Conservation (phyloP, 92 coral and sea anemone genomes). For the Umimayanthus kanabou region DNA sequence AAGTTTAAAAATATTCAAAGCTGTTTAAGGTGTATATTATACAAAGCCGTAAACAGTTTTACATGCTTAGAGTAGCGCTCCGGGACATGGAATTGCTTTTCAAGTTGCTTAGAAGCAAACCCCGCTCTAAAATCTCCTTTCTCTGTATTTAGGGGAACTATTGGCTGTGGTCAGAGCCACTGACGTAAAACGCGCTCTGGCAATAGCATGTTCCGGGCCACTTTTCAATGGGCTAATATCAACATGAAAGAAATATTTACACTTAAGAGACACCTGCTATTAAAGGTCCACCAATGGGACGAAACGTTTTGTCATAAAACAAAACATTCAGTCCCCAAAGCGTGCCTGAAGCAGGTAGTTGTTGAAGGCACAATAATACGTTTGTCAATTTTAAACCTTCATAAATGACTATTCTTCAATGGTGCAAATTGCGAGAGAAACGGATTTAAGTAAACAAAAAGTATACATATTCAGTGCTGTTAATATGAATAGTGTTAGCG, state of each 20-base stretch:
- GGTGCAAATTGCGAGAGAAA: neutral
- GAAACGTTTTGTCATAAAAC: neutral
- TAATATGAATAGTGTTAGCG: neutral
- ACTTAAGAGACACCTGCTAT: conserved; percentile 9
- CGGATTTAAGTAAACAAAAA: neutral
- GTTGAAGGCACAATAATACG: neutral
- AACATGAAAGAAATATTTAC: conserved; percentile 12
- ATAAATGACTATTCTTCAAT: neutral
- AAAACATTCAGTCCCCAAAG: neutral
- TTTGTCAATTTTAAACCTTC: neutral
- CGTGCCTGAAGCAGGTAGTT: neutral
- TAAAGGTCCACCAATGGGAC: neutral
- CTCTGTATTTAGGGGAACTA: neutral
- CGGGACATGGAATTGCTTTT: neutral
- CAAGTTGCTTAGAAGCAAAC: conserved; percentile 22
- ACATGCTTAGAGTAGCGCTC: neutral
- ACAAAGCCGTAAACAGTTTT: neutral
- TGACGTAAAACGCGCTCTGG: neutral
- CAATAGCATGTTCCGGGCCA: neutral
- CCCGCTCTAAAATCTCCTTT: neutral
- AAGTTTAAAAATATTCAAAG: conserved; percentile 18
- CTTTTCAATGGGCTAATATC: neutral
- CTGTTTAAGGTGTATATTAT: conserved; percentile 6
- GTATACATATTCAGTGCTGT: neutral
- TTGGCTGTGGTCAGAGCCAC: neutral